Evolutionary conservation across 2,888 invertebrate genomes (phyloP), one percentile per base, ranked within the genome.

Genomic region (Poecilus cupreus): DNA sequence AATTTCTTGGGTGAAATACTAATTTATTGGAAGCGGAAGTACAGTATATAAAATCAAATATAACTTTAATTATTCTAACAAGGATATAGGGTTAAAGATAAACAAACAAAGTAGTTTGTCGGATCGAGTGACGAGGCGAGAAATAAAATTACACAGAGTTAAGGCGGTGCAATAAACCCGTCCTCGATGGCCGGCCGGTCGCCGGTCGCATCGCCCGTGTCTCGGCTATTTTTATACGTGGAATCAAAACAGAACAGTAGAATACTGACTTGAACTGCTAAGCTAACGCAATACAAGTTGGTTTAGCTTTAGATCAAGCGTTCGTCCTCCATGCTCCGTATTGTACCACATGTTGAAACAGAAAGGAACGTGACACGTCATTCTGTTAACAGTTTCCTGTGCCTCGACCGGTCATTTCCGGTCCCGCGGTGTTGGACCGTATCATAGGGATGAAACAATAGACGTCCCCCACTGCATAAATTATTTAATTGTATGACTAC

Each of bases 321-420:
- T 46, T 46, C 4, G n/a, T 8, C 51, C 2, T 24, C 24, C 3
- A 26, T 26, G n/a, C 26, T 22, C 5, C 54, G 32, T 32, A 51
- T 18, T 13, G 51, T 16, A 70, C 70, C 70, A 72, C 20, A 72
- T 46, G 43, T 72, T 46, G 13, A 72, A 22, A 46, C n/a, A 72
- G 46, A 70, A 16, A 20, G 20, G 39, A 20, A 60, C 39, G 77
- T 77, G 60, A 57, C 77, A 60, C 22, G 77, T 60, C 57, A 22
- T 57, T 60, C 39, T 32, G 51, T 77, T 77, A 77, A 60, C 77
- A 20, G 77, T 77, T 77, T 77, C 77, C 77, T 37, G 77, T 77
- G 57, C 32, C 18, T 16, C 22, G 43, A 24, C 11, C 20, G 32
- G 57, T 18, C 54, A 57, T 76, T 76, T 76, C 76, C 76, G 51